Evolutionary conservation across 2,797 vertebrate genomes (phyloP).

Genomic region (Lithobates sylvaticus): DNA sequence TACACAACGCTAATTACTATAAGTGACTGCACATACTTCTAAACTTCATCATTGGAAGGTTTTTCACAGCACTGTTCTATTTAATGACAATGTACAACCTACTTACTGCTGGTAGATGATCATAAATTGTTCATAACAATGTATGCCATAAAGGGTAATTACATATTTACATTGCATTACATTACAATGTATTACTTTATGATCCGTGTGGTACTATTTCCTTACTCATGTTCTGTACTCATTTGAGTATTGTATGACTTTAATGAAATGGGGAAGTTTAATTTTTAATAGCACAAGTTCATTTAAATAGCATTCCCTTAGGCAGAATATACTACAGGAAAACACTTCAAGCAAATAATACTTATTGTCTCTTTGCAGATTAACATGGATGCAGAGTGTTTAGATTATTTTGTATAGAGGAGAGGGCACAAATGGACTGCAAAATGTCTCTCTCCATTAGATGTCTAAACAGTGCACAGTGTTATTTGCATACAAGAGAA

Average conservation of each 20-base stretch:
- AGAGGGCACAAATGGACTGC: neutral
- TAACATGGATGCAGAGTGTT: constrained; percentile 8
- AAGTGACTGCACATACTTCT: neutral
- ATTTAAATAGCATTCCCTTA: constrained; percentile 54
- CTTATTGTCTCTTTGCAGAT: constrained; percentile 19
- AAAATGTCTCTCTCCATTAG: neutral
- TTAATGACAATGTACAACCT: neutral
- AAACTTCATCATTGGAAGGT: neutral
- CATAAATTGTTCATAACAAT: neutral
- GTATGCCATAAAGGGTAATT: constrained; percentile 21
- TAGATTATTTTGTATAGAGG: neutral
- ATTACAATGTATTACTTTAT: constrained; percentile 20
- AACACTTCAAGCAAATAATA: constrained; percentile 45
- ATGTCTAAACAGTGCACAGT: neutral
- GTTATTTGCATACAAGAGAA: no score
- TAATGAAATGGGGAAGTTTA: constrained; percentile 52
- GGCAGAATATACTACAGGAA: constrained; percentile 48
- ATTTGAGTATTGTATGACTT: constrained; percentile 42
- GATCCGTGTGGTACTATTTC: constrained; percentile 7
- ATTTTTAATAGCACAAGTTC: constrained; percentile 58
- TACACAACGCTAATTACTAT: neutral
- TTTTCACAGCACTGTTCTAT: neutral
- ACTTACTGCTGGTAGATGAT: neutral
- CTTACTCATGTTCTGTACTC: constrained; percentile 15
- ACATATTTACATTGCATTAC: constrained; percentile 19